phyloP scores from a whole-genome alignment of 2,797 vertebrate species.

The Anabacerthia variegaticeps region DNA sequence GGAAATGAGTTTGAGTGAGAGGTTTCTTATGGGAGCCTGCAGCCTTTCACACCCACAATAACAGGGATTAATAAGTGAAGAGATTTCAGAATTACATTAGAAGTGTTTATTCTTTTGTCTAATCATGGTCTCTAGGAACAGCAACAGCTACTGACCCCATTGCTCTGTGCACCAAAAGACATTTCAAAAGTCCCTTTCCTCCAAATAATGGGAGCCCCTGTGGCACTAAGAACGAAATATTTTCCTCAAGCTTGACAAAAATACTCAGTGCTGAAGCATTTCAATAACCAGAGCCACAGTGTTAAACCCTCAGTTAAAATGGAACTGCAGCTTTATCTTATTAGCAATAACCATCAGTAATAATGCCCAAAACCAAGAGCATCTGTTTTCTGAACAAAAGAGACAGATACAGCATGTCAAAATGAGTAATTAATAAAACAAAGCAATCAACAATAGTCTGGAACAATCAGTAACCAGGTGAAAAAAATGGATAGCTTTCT shows the following conservation, averaged over 20 bases:
- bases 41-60: background rate
- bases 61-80: background rate
- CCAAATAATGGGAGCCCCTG: background rate
- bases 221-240: background rate
- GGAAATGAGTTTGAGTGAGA: background rate
- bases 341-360: slow-evolving; percentile 62
- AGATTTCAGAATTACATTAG: background rate
- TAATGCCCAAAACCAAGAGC: slow-evolving; percentile 49
- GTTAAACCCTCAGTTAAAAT: slow-evolving; percentile 17
- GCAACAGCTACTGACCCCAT: background rate
- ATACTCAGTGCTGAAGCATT: background rate
- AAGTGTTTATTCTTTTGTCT: background rate
- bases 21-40: background rate
- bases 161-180: background rate
- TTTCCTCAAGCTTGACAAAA: slow-evolving; percentile 15
- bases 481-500: slow-evolving; percentile 59
- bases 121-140: background rate
- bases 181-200: background rate
- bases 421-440: slow-evolving; percentile 72
- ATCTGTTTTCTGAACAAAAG: slow-evolving; percentile 66
- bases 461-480: slow-evolving; percentile 69
- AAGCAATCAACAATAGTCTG: slow-evolving; percentile 66
- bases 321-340: slow-evolving; percentile 35
- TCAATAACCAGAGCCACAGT: slow-evolving; percentile 6
- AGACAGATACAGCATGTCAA: slow-evolving; percentile 67